Conservation (phyloP, 1,140 invertebrate species). For the Neodiprion virginianus region DNA sequence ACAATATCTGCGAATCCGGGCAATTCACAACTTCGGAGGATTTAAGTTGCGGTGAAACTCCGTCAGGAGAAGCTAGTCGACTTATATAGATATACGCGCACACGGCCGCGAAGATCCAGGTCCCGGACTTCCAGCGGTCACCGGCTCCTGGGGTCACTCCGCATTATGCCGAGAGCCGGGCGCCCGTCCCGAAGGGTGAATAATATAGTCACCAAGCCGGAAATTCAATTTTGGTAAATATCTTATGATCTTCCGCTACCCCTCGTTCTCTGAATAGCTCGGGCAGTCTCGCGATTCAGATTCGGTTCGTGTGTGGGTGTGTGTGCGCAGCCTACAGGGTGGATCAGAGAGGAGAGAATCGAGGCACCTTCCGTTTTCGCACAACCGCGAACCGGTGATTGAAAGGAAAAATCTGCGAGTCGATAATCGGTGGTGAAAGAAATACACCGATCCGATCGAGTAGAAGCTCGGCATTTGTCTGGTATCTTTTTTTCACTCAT, state of each 20-base stretch:
- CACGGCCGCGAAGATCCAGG: too few relatives aligned
- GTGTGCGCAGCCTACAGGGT: too few relatives aligned
- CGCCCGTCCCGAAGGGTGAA: background rate
- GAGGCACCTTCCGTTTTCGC: too few relatives aligned
- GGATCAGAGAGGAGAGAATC: too few relatives aligned
- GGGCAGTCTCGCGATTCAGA: background rate
- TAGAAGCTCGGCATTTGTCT: too few relatives aligned
- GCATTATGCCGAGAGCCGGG: background rate
- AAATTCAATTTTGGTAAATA: constrained; percentile 49
- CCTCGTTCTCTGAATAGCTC: background rate
- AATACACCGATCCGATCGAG: too few relatives aligned
- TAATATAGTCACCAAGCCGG: constrained; percentile 18
- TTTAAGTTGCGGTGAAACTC: constrained; percentile 1
- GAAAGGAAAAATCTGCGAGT: too few relatives aligned
- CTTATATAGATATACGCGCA: background rate
- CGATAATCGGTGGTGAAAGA: too few relatives aligned
- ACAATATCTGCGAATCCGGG: constrained; percentile 44
- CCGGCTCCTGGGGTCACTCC: background rate
- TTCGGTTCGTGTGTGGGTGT: background rate
- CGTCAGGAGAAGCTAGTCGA: background rate
- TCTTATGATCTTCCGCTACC: constrained; percentile 21
- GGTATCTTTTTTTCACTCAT: too few relatives aligned
- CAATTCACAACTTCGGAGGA: constrained; percentile 38
- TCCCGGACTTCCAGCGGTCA: background rate
- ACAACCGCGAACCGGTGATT: too few relatives aligned